Evolutionary conservation across 2,888 invertebrate genomes (phyloP).

Genomic region (Melipona beecheii): DNA sequence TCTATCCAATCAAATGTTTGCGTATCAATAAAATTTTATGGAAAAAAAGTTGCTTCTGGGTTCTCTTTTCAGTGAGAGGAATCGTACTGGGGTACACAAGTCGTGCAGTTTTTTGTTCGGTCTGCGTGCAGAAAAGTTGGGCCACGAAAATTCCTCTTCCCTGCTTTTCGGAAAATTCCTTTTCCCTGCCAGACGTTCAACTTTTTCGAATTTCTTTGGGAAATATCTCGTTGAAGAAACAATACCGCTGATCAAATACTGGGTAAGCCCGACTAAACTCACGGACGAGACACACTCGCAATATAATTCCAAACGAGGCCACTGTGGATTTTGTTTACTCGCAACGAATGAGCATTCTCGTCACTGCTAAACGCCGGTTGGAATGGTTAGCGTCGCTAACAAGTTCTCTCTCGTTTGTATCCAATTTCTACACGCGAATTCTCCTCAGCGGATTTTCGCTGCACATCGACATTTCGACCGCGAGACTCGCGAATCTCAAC

Average conservation of each 20-base stretch:
- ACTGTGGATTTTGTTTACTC: slow-evolving; percentile 72
- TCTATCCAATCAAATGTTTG: no score
- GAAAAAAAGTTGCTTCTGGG: no score
- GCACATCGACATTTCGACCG: slow-evolving; percentile 13
- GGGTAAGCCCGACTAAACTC: not conserved
- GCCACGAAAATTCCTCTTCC: no score
- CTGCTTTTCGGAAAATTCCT: no score
- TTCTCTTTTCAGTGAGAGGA: no score
- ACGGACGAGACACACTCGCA: not conserved
- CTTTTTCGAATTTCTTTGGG: not conserved
- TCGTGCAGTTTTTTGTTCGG: no score
- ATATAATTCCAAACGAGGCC: slow-evolving; percentile 16
- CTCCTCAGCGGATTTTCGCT: slow-evolving; percentile 18
- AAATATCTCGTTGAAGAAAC: not conserved
- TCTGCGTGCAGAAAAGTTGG: no score
- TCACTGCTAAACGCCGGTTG: slow-evolving; percentile 39
- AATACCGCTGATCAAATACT: not conserved
- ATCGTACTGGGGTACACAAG: no score
- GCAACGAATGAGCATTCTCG: slow-evolving; percentile 73
- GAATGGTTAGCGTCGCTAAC: slow-evolving; percentile 57
- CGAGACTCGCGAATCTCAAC: not conserved
- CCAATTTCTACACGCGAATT: slow-evolving; percentile 63
- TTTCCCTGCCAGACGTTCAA: no score
- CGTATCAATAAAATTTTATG: no score
- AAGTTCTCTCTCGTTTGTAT: slow-evolving; percentile 68